Conservation (phyloP, 2,888 invertebrate genomes). For the Drosophila prostipennis region DNA sequence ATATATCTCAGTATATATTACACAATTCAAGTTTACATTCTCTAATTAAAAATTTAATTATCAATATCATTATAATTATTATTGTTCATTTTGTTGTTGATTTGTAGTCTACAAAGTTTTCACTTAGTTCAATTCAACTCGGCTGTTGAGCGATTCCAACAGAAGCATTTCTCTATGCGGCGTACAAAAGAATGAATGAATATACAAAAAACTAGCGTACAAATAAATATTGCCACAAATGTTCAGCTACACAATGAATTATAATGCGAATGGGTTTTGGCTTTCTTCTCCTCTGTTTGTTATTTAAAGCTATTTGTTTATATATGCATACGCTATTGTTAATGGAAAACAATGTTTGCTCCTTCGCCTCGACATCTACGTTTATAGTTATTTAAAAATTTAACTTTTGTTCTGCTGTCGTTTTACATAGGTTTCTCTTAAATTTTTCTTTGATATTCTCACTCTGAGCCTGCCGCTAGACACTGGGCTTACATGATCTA, state of each 20-base stretch:
- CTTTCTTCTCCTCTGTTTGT: conserved; percentile 42
- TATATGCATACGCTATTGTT: conserved; percentile 64
- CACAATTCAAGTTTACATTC: conserved; percentile 38
- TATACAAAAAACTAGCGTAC: conserved; percentile 46
- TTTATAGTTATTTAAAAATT: conserved; percentile 49
- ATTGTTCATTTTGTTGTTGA: conserved; percentile 67
- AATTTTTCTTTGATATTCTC: conserved; percentile 60
- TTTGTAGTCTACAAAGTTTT: conserved; percentile 67
- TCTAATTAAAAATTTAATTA: conserved; percentile 55
- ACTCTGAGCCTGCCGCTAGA: conserved; percentile 74
- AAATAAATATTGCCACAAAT: conserved; percentile 53
- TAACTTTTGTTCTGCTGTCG: conserved; percentile 30
- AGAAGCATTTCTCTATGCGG: conserved; percentile 59
- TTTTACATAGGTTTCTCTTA: conserved; percentile 22
- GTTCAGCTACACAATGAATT: conserved; percentile 23
- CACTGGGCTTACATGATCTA: conserved; percentile 71
- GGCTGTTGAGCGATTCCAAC: conserved; percentile 60
- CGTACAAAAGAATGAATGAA: conserved; percentile 27
- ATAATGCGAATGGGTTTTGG: conserved; percentile 27
- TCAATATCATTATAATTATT: conserved; percentile 64
- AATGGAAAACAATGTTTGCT: conserved; percentile 70
- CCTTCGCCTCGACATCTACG: conserved; percentile 32
- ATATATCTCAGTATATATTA: conserved; percentile 1
- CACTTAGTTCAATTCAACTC: conserved; percentile 49
- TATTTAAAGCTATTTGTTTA: conserved; percentile 73